Percentiles rank a stretch among this genome's conserved stretches.
phyloP scores from a whole-genome alignment of 1,140 invertebrate genomes.

The Cotesia chilonis region DNA sequence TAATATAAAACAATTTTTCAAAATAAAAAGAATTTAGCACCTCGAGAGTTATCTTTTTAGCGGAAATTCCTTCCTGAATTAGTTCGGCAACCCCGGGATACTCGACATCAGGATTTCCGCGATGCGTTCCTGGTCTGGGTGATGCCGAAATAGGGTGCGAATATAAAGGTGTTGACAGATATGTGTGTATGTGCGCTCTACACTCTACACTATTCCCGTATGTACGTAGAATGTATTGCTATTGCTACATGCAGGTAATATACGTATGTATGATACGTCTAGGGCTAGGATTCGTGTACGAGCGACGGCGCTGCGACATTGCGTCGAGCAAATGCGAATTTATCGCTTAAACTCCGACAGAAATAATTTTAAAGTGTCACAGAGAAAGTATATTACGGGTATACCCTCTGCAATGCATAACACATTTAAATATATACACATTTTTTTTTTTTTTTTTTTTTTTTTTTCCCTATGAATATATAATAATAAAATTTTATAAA shows the following conservation, averaged over 20 bases:
- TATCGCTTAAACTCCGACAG: slow-evolving; percentile 28
- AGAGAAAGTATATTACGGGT: slow-evolving; percentile 25
- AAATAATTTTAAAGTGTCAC: slow-evolving; percentile 27
- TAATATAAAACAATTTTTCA: no score
- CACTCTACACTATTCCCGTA: no score
- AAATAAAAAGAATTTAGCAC: no score
- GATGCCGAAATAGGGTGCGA: slow-evolving; percentile 9
- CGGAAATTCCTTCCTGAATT: slow-evolving; percentile 26
- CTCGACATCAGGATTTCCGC: slow-evolving; percentile 28
- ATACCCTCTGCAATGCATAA: slow-evolving; percentile 6
- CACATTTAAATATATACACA: slow-evolving; percentile 21
- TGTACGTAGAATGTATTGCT: no score
- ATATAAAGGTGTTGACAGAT: not conserved
- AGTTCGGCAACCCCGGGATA: not conserved
- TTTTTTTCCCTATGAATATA: no score
- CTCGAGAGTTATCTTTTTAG: slow-evolving; percentile 13
- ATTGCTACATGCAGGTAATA: not conserved
- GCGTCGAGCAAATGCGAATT: slow-evolving; percentile 29
- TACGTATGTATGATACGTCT: slow-evolving; percentile 1
- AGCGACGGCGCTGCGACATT: slow-evolving; percentile 8
- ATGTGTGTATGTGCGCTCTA: not conserved
- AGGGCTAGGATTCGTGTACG: not conserved
- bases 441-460: no score
- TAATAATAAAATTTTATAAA: no score
- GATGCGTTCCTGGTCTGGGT: slow-evolving; percentile 1